phyloP scores from a whole-genome alignment of 1,140 invertebrate species.

The Nasonia vitripennis region DNA sequence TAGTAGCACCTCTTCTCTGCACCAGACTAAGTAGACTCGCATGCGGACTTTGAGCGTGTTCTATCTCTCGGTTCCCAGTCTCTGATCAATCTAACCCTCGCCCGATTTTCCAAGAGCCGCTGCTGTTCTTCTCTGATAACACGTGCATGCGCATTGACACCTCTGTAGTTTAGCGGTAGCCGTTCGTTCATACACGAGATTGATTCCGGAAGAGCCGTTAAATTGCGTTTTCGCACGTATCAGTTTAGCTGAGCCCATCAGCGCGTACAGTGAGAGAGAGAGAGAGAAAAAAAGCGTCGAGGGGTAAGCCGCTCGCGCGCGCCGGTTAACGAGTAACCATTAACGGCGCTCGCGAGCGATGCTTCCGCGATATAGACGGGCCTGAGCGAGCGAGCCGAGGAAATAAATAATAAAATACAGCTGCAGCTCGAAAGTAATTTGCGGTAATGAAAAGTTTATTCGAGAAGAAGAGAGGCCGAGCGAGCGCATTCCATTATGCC shows the following conservation, averaged over 20 bases:
- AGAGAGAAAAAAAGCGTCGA: background rate
- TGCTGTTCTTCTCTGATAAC: too few species aligned
- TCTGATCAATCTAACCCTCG: too few species aligned
- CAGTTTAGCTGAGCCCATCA: background rate
- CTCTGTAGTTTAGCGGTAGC: background rate
- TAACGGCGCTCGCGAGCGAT: background rate
- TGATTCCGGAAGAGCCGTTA: background rate
- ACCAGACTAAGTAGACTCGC: background rate
- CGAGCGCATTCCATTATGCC: background rate
- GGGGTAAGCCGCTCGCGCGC: background rate
- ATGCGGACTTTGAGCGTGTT: background rate
- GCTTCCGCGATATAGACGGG: background rate
- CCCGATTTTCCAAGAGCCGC: background rate
- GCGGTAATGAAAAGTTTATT: constrained; percentile 33
- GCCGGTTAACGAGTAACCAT: constrained; percentile 16
- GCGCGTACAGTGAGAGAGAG: background rate
- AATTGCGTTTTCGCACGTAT: background rate
- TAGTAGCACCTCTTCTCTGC: background rate
- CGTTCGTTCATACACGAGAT: too few species aligned
- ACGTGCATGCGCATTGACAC: background rate
- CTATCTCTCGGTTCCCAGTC: background rate
- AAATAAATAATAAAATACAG: constrained; percentile 39
- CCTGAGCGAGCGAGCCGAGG: background rate
- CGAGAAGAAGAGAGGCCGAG: background rate
- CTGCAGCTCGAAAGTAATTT: background rate